A percentile compares a stretch with the other conserved stretches of the same genome.
These are phyloP conservation scores for Samia ricini DNA, from an alignment of 1,140 invertebrate species.

Conservation along the genomic window DNA sequence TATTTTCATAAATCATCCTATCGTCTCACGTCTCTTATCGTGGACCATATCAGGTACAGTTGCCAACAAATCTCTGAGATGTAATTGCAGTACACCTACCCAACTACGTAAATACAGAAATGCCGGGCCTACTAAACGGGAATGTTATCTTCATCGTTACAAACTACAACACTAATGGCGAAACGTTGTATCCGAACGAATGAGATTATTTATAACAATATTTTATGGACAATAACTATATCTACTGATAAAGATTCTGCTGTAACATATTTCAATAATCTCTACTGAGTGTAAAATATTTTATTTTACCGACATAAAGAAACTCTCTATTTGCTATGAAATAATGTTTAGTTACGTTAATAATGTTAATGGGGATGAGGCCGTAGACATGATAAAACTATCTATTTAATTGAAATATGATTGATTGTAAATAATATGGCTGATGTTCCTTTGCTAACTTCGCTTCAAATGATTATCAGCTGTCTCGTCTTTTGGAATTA, in stretches of 20 bases:
- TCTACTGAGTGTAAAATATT: background rate
- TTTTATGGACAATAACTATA: slow-evolving; percentile 30
- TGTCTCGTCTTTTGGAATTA: too few species aligned
- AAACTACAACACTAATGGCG: slow-evolving; percentile 60
- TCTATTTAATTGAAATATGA: too few species aligned
- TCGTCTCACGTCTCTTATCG: slow-evolving; percentile 14
- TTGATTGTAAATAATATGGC: too few species aligned
- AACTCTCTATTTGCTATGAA: background rate
- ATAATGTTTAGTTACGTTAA: too few species aligned
- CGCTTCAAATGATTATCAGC: too few species aligned
- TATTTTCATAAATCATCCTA: background rate
- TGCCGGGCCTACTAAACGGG: slow-evolving; percentile 42
- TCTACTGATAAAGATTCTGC: slow-evolving; percentile 6
- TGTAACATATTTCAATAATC: background rate
- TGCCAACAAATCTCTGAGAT: slow-evolving; percentile 58
- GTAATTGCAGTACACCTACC: slow-evolving; percentile 58
- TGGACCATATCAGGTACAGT: slow-evolving; percentile 20
- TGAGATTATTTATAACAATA: slow-evolving; percentile 42
- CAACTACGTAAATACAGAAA: slow-evolving; percentile 53
- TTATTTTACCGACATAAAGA: background rate
- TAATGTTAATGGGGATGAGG: too few species aligned
- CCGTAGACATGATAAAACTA: too few species aligned
- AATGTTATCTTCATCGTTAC: slow-evolving; percentile 53
- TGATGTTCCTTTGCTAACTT: too few species aligned
- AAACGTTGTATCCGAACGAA: slow-evolving; percentile 49